Evolutionary conservation across 1,140 invertebrate species (phyloP).

Genomic region (Drosophila setifemur): DNA sequence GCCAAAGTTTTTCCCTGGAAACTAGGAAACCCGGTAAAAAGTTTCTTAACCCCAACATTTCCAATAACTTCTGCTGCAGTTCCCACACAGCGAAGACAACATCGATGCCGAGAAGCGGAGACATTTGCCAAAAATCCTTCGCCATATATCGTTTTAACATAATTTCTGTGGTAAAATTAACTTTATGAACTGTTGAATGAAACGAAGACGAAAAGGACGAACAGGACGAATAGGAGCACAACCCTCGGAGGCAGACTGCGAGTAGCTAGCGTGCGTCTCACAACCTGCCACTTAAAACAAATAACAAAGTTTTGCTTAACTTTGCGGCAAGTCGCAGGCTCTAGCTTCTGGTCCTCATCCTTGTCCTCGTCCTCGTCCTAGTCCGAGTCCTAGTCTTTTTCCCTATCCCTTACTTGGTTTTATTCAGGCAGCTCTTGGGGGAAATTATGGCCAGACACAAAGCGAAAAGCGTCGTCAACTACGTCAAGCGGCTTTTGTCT

Average conservation of each 20-base stretch:
- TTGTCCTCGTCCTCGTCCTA: not conserved
- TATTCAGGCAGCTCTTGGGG: constrained; percentile 48
- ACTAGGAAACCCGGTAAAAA: constrained; percentile 29
- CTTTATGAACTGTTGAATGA: constrained; percentile 82
- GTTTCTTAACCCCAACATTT: constrained; percentile 68
- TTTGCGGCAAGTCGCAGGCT: constrained; percentile 62
- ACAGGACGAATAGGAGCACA: constrained; percentile 12
- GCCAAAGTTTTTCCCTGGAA: constrained; percentile 42
- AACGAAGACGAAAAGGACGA: constrained; percentile 32
- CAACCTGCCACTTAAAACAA: constrained; percentile 81
- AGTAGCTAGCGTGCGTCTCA: constrained; percentile 61
- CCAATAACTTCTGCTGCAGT: constrained; percentile 77
- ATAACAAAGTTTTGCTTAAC: constrained; percentile 81
- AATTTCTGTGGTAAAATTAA: constrained; percentile 82
- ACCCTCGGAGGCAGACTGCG: constrained; percentile 33
- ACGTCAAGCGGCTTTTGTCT: constrained; percentile 69
- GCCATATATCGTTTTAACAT: constrained; percentile 82
- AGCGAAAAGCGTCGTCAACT: constrained; percentile 58
- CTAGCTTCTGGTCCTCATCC: constrained; percentile 26
- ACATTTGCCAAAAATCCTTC: constrained; percentile 46
- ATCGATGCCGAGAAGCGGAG: constrained; percentile 21
- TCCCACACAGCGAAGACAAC: constrained; percentile 51
- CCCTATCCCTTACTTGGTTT: constrained; percentile 3
- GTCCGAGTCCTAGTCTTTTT: not conserved
- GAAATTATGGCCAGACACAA: constrained; percentile 80